Evolutionary conservation across 2,888 invertebrate species (phyloP), one percentile per base, ranked within the genome.

Genomic region (Calephelis perditalis): DNA sequence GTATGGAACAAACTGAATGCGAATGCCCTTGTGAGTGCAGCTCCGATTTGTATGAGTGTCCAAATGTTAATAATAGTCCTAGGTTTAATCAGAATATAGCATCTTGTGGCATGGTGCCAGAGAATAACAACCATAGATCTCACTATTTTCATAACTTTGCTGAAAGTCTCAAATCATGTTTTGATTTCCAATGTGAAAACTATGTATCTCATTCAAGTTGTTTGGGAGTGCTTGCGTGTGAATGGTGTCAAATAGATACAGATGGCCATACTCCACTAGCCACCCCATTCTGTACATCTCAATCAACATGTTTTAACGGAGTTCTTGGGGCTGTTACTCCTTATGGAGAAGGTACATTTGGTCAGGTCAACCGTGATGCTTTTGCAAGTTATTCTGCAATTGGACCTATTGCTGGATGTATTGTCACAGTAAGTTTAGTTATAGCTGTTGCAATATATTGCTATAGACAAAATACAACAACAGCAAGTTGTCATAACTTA

Each of bases 21-120:
- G 98, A 98, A 81, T 98, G 98, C 75, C 98, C 98, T 0, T 98
- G 98, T 78, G 97, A 98, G 81, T 98, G 98, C 75, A 95, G 91
- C 64, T 90, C 93, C 1, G 86, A 88, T 69, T 70, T 79, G 6
- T 86, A 84, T 59, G 84, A 87, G 56, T 88, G 87, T 58, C 79
- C 84, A 1, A 77, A 78, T 60, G 70, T 79, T 0, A 87, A 85
- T 61, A 63, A 76, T 36, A 78, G 86, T 2, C n/a, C 52, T 36
- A 74, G 75, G 57, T 73, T 79, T 12, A 77, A 77, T 66, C 77
- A 79, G 68, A 79, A 85, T 57, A 81, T 84, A 52, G 83, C 89
- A 2, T 74, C 90, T 15, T 91, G 91, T 71, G 87, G 88, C 56
- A 81, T 87, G 75, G 81, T 81, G 73, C 81, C 89, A 7, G 91